phyloP scores from a whole-genome alignment of 92 coral and sea anemone genomes.

The Actinernus sp. region DNA sequence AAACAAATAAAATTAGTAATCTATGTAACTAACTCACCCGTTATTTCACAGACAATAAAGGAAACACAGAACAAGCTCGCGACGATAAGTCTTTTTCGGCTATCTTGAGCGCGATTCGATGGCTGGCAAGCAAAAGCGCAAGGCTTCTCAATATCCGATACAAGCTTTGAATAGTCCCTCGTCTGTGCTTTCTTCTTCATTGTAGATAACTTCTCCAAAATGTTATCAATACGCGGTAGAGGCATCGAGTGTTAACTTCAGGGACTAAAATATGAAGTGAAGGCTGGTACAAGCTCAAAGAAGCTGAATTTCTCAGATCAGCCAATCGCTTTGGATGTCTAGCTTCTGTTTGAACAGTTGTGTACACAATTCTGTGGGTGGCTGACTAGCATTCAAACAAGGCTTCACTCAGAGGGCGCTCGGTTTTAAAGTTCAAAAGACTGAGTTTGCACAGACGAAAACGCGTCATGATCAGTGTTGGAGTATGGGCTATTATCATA shows the following conservation, averaged over 20 bases:
- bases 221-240: background rate
- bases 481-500: too few relatives aligned
- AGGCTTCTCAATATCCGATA: constrained; percentile 19
- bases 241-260: background rate
- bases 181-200: constrained; percentile 20
- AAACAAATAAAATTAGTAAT: too few relatives aligned
- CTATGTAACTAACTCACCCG: too few relatives aligned
- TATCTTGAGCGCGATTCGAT: constrained; percentile 44
- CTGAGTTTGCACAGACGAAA: too few relatives aligned
- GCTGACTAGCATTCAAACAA: too few relatives aligned
- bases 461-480: too few relatives aligned
- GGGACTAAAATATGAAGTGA: background rate
- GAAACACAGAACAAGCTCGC: constrained; percentile 72
- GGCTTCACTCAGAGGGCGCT: too few relatives aligned
- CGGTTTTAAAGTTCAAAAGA: too few relatives aligned
- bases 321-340: constrained; percentile 9
- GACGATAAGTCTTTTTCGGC: constrained; percentile 39
- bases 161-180: constrained; percentile 12
- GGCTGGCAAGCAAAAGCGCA: constrained; percentile 34
- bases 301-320: constrained; percentile 3
- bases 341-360: constrained; percentile 55
- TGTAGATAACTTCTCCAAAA: background rate
- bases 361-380: too few relatives aligned
- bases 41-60: constrained; percentile 74
- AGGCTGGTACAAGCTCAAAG: constrained; percentile 25